Base-by-base conservation (phyloP, 2,888 invertebrate genomes). In the Sesia apiformis region DNA sequence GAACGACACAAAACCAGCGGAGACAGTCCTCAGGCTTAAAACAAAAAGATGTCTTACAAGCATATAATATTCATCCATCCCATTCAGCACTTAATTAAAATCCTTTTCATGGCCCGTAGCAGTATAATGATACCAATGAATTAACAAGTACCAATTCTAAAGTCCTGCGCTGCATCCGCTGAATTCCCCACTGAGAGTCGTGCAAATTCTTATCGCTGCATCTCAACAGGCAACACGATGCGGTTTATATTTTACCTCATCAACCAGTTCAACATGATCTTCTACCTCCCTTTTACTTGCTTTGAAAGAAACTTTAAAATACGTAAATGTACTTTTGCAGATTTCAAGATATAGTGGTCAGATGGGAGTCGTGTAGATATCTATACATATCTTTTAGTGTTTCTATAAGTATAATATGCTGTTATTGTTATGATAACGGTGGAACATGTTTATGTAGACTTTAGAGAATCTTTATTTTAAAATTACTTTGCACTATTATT, bases 181-280 rank as follows among this genome's bases (percentile, higher is more conserved):
- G 57, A 57, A 57, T 50, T 50, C 39, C 50, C 8, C 38, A 6
- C 39, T 38, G 8, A 58, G 72, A 79, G 72, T 85, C 85, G 84
- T 84, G 85, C 78, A 68, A 74, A 74, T 71, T 69, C 72, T 78
- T 82, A 84, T 86, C 84, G 65, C 56, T 55, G 64, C 70, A 84
- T 82, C 83, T 65, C 66, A 66, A 68, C 63, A 42, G 58, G 57
- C 56, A 62, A 74, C 81, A 81, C 82, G 81, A 74, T 72, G 73
- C 64, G 64, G 65, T 75, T 75, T 70, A 69, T 71, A 73, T 74
- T 78, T 76, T 70, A 69, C 65, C 70, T 66, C 63, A 52, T 55
- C 56, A 57, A 54, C 70, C 70, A 67, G 49, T 59, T 41, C 61
- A 63, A 59, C 55, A 39, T 54, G 67, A 67, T 54, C 65, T 57